A percentile compares a stretch with the other conserved stretches of the same genome.
These are phyloP conservation scores for Tricholaema leucomelas DNA, from an alignment of 2,113 vertebrate genomes.

Conservation along the genomic window DNA sequence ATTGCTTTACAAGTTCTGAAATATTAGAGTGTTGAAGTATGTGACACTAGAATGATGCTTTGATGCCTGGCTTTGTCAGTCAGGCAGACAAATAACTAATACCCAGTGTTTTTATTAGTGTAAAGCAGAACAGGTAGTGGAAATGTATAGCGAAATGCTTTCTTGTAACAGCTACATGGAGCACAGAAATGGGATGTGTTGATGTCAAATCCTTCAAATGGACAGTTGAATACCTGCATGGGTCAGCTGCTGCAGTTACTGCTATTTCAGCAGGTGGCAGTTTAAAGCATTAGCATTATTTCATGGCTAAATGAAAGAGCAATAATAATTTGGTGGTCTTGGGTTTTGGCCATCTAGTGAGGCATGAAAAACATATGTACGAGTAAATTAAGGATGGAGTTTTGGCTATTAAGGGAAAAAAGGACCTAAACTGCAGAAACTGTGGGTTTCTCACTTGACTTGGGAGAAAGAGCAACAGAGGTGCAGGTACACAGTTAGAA, in stretches of 20 bases:
- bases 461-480: background rate
- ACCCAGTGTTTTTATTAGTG: conserved; percentile 41
- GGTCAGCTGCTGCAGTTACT: background rate
- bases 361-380: background rate
- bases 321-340: background rate
- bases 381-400: background rate
- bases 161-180: background rate
- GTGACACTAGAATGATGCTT: conserved; percentile 56
- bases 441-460: background rate
- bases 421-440: background rate
- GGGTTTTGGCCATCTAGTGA: conserved; percentile 2
- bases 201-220: background rate
- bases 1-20: conserved; percentile 67
- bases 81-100: conserved; percentile 60
- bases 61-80: conserved; percentile 60
- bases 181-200: background rate
- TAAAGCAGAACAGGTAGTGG: conserved; percentile 51
- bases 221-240: background rate
- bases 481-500: background rate
- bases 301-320: background rate
- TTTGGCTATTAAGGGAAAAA: background rate
- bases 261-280: background rate
- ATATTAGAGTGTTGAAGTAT: conserved; percentile 66
- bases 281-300: background rate
- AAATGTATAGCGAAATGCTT: background rate